Evolutionary conservation across 92 coral and sea anemone species (phyloP).

Genomic region (Heteractis magnifica): DNA sequence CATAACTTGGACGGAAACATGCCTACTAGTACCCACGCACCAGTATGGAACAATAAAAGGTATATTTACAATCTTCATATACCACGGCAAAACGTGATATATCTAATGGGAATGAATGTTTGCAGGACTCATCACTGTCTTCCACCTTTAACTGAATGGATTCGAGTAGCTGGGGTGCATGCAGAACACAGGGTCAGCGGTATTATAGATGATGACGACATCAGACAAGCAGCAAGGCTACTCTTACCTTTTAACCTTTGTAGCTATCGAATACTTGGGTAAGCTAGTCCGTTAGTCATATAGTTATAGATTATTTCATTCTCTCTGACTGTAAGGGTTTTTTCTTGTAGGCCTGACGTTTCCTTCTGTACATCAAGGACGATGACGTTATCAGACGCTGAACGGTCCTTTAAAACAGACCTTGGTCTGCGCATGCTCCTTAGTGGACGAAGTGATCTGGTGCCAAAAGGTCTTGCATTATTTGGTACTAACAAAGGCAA

Average conservation of each 20-base stretch:
- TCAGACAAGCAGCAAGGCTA: slow-evolving; percentile 86
- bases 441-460: slow-evolving; percentile 60
- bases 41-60: slow-evolving; percentile 64
- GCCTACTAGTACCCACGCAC: slow-evolving; percentile 27
- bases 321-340: not conserved
- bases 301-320: not conserved
- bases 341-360: slow-evolving; percentile 41
- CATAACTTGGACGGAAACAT: slow-evolving; percentile 65
- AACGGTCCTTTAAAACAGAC: slow-evolving; percentile 58
- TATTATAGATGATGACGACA: slow-evolving; percentile 79
- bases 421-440: slow-evolving; percentile 83
- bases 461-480: slow-evolving; percentile 58
- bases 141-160: slow-evolving; percentile 83
- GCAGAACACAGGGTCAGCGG: slow-evolving; percentile 75
- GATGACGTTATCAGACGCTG: slow-evolving; percentile 47
- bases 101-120: too few species aligned
- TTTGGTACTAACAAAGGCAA: slow-evolving; percentile 70
- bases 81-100: too few species aligned
- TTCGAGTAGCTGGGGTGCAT: slow-evolving; percentile 63
- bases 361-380: slow-evolving; percentile 39
- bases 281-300: not conserved
- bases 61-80: not conserved
- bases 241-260: slow-evolving; percentile 77
- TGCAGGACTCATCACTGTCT: slow-evolving; percentile 73
- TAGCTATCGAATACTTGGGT: slow-evolving; percentile 66